Base-by-base conservation (phyloP, 92 coral and sea anemone species). In the Actinostola sp. region DNA sequence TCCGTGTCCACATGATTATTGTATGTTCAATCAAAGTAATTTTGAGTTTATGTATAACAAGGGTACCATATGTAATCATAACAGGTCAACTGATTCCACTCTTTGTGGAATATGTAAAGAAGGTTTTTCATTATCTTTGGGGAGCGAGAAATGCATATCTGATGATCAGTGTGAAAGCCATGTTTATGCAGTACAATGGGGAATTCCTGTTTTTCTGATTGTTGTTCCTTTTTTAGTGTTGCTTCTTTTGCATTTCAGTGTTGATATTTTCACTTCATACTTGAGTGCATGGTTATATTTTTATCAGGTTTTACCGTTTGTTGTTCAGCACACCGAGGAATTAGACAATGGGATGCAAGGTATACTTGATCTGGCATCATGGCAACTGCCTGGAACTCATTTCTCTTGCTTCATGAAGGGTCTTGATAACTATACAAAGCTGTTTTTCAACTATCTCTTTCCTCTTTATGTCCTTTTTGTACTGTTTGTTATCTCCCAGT, bases 261-360 rank as follows among this genome's bases (percentile, higher is more conserved):
- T 91, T 26, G 92, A 93, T 51, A 84, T 88, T 52, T 90, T 93
- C 54, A 84, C 98, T 53, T 70, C 86, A 50, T 92, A 89, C 43
- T 67, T 93, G 21, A 87, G 79, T 76, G 72, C 98, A 16, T 93
- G 98, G 98, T 75, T 93, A 32, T 93, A 87, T 49, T 91, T 89
- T 15, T 93, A 90, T 43, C 98, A 93, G 46, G 80, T 90, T 21
- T 75, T 93, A 8, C 42, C 75, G n/a, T 77, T 84, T 31, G 69
- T 93, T 38, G 75, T 79, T 12, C 73, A 86, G 63, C 71, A 84
- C 29, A 79, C 83, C 31, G 73, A 67, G 38, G 15, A 72, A 14
- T 78, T 93, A 52, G 97, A 90, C 50, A 25, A 16, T 11, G 72
- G 83, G 38, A 85, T 93, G 64, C 20, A 70, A 1, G 84, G 71